Base-by-base conservation (phyloP, 1,140 invertebrate genomes). In the Diorhabda carinulata region DNA sequence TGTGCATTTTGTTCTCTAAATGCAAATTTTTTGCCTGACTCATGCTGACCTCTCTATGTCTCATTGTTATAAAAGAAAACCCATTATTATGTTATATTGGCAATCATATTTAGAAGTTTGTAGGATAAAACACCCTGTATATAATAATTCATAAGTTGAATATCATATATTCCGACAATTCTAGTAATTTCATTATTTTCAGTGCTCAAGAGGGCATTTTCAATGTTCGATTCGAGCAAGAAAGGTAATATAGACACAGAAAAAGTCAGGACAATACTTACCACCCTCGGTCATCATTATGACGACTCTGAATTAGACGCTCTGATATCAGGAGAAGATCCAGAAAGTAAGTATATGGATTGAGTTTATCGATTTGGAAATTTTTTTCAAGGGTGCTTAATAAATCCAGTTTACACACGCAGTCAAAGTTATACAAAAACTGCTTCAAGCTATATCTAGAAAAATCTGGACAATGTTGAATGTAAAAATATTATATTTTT, bases 181-280 rank as follows among this genome's bases (percentile, higher is more conserved):
- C 45, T 52, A 52, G 2, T 6, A 52, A 6, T 52, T 52, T 52
- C n/a, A 52, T 66, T 71, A 63, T 64, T 78, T 76, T 3, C 81
- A 90, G 89, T 90, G 85, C 84, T 90, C 43, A 84, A 85, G 69
- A 84, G 88, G 70, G 90, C 89, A 5, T 92, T 92, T 81, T 86
- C 88, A 74, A 91, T 91, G 90, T 92, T 92, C 81, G 90, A 92
- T 78, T 89, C 90, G 5, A 84, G 84, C 70, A 90, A 90, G 73
- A 84, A 87, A 57, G 90, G 90, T 3, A 85, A 83, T 68, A 91
- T 92, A 43, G 89, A 90, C 69, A 90, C 89, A 73, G 90, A 90
- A 73, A 91, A 91, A 79, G 89, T 92, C 0, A 82, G 88, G 1
- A 90, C 89, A 5, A 91, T 91, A 64, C 83, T 92, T n/a, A 90